Percentiles rank a stretch among this genome's conserved stretches.
phyloP scores from a whole-genome alignment of 2,113 vertebrate species.

The Columba janthina region DNA sequence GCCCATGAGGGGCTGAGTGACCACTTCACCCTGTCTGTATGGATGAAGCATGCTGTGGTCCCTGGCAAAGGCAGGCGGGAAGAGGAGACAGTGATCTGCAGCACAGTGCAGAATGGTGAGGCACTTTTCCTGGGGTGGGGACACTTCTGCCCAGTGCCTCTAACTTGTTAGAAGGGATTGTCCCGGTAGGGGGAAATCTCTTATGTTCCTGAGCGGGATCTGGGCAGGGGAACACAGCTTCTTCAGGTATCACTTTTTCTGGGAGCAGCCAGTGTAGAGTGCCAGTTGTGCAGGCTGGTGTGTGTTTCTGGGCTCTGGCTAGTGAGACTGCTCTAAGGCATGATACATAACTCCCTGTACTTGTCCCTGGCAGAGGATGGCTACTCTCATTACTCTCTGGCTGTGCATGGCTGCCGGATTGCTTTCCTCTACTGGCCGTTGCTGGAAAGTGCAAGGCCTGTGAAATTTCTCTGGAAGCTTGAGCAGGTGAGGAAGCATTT shows the following conservation, averaged over 20 bases:
- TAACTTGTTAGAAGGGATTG: not conserved
- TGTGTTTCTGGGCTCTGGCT: not conserved
- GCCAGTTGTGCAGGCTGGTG: rapidly evolving
- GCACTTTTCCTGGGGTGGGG: not conserved
- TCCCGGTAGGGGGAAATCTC: not conserved
- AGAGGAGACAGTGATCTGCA: conserved; percentile 93
- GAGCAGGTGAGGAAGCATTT: conserved; percentile 85
- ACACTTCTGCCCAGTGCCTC: not conserved
- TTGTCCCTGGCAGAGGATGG: conserved; percentile 83
- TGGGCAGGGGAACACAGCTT: not conserved
- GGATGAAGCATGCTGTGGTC: conserved; percentile 91
- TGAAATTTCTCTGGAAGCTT: conserved; percentile 98
- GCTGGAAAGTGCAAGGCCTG: conserved; percentile 89
- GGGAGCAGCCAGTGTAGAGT: not conserved
- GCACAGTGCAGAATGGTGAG: conserved; percentile 92
- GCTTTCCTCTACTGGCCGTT: conserved; percentile 96
- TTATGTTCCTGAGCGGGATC: not conserved
- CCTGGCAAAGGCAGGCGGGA: conserved; percentile 85
- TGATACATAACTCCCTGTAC: not conserved
- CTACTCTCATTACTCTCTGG: conserved; percentile 93
- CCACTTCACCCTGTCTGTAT: conserved; percentile 95
- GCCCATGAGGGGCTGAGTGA: conserved; percentile 80
- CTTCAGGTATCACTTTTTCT: not conserved
- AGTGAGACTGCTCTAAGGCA: not conserved
- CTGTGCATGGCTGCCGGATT: conserved; percentile 94